phyloP scores from a whole-genome alignment of 2,888 invertebrate genomes.

The Acanthosepion esculentum region DNA sequence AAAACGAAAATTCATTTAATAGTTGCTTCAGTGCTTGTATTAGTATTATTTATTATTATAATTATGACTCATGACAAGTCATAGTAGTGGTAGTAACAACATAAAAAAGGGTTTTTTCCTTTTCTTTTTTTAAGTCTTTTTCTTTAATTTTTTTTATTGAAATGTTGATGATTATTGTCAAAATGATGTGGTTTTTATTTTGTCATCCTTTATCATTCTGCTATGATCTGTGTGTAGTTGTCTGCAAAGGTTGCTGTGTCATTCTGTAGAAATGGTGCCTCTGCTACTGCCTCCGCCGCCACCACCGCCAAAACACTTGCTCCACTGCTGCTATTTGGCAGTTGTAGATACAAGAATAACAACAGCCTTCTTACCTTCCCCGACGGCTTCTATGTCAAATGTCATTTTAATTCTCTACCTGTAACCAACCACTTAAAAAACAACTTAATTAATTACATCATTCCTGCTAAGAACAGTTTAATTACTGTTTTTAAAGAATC shows the following conservation, averaged over 20 bases:
- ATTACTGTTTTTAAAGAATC: no score
- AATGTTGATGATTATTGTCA: not conserved
- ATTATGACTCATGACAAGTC: slow-evolving; percentile 12
- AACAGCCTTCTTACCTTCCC: not conserved
- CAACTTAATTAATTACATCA: no score
- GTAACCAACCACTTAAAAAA: not conserved
- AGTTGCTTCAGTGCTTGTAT: not conserved
- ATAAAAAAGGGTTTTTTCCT: not conserved
- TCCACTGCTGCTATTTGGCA: slow-evolving; percentile 33
- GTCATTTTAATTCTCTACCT: not conserved
- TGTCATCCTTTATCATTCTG: not conserved
- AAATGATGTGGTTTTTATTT: not conserved
- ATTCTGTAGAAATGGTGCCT: not conserved
- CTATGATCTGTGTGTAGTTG: not conserved
- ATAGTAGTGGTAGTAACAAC: not conserved
- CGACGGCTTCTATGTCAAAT: not conserved
- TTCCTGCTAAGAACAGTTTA: no score
- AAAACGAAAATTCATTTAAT: not conserved
- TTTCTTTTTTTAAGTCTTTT: not conserved
- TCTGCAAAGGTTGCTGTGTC: slow-evolving; percentile 8
- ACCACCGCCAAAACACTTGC: not conserved
- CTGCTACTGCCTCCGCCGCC: not conserved
- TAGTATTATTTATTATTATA: not conserved
- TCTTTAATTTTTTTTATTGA: not conserved
- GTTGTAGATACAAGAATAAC: not conserved